Percentiles rank a stretch among this genome's conserved stretches.
Conservation (phyloP, 2,888 invertebrate species). For the Cabera pusaria region DNA sequence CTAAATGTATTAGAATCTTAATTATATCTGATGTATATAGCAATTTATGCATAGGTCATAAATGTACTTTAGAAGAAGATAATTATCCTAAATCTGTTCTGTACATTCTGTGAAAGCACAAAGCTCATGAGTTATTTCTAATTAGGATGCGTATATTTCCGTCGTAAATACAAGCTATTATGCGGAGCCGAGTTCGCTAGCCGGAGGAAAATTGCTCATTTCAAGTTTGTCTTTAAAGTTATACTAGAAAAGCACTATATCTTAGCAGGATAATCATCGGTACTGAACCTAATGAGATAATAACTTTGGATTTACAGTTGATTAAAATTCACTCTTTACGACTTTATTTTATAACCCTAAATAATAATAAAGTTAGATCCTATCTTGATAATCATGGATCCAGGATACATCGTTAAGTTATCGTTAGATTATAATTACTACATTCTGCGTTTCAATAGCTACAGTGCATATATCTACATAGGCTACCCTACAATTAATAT, state of each 20-base stretch:
- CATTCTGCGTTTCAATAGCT: conserved; percentile 25
- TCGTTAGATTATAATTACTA: conserved; percentile 42
- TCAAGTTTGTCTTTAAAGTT: conserved; percentile 27
- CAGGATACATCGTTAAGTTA: conserved; percentile 46
- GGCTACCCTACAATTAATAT: conserved; percentile 40
- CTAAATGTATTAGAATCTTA: too few species aligned
- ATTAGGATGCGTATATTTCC: conserved; percentile 7
- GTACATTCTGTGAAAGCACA: too few species aligned
- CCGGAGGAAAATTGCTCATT: conserved; percentile 19
- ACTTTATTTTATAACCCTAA: conserved; percentile 50
- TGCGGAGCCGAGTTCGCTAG: conserved; percentile 3
- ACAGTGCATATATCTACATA: conserved; percentile 24
- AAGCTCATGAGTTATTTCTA: conserved; percentile 1
- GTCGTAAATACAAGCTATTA: conserved; percentile 11
- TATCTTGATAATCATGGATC: conserved; percentile 46
- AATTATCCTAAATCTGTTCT: too few species aligned
- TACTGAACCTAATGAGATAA: conserved; percentile 37
- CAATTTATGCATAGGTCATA: too few species aligned
- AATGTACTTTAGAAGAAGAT: too few species aligned
- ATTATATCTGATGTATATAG: too few species aligned
- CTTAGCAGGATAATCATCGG: conserved; percentile 33
- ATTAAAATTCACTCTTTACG: conserved; percentile 50
- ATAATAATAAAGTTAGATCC: conserved; percentile 46
- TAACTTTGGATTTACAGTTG: conserved; percentile 42
- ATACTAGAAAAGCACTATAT: conserved; percentile 33